Evolutionary conservation across 2,888 invertebrate genomes (phyloP).

Genomic region (Tridacna gigas): DNA sequence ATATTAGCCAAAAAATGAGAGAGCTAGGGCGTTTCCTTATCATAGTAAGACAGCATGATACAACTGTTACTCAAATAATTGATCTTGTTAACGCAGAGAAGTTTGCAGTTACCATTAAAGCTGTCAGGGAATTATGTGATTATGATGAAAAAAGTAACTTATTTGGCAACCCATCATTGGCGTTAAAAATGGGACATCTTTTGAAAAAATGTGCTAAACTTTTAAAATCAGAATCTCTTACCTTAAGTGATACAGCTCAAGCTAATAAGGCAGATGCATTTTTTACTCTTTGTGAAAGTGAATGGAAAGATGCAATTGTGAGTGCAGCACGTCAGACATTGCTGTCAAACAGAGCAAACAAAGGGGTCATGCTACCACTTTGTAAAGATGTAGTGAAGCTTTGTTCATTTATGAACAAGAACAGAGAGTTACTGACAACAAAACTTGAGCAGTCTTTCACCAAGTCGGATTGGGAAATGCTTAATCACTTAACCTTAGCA

Average conservation of each 20-base stretch:
- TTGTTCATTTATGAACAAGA: not conserved
- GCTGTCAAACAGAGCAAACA: not conserved
- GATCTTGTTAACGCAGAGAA: constrained; percentile 18
- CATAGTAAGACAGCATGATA: constrained; percentile 7
- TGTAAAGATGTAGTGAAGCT: not conserved
- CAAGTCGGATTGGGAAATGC: constrained; percentile 22
- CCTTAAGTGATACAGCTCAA: not conserved
- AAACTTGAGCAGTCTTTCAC: constrained; percentile 1
- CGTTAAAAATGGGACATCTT: constrained; percentile 36
- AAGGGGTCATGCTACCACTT: not conserved
- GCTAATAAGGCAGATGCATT: constrained; percentile 25
- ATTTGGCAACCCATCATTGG: constrained; percentile 33
- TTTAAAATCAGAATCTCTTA: constrained; percentile 26
- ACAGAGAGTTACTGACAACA: not conserved
- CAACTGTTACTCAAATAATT: constrained; percentile 12
- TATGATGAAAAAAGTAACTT: constrained; percentile 17
- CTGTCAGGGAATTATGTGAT: constrained; percentile 20
- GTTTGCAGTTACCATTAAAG: constrained; percentile 4
- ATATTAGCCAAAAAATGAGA: constrained; percentile 36
- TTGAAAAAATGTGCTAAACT: constrained; percentile 44
- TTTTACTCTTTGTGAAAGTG: constrained; percentile 23
- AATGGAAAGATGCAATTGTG: constrained; percentile 27
- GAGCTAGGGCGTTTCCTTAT: constrained; percentile 36
- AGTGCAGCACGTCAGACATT: constrained; percentile 7
- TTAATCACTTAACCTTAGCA: constrained; percentile 28